Evolutionary conservation across 2,888 invertebrate species (phyloP).

Genomic region (Epirrita christyi): DNA sequence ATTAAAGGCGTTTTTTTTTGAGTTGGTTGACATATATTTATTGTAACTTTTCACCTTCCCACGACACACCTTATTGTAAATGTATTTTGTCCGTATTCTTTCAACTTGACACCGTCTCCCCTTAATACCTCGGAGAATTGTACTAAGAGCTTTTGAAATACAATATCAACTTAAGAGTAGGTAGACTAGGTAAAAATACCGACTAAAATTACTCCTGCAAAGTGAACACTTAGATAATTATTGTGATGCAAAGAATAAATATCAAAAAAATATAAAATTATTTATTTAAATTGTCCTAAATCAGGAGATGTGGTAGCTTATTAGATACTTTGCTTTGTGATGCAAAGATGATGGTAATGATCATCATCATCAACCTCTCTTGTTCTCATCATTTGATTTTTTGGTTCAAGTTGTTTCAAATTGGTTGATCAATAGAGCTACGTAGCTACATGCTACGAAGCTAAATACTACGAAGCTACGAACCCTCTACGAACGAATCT

Average conservation of each 20-base stretch:
- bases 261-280: no score
- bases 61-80: constrained; percentile 13
- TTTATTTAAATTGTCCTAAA: no score
- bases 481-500: neutral
- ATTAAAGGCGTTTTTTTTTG: neutral
- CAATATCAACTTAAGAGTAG: constrained; percentile 44
- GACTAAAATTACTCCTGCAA: constrained; percentile 17
- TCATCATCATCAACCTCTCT: no score
- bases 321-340: no score
- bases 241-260: neutral
- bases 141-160: constrained; percentile 66
- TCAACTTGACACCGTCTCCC: constrained; percentile 52
- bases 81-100: constrained; percentile 35
- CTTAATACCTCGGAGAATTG: constrained; percentile 56
- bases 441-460: no score
- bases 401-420: no score
- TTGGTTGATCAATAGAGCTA: no score
- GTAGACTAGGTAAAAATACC: constrained; percentile 21
- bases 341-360: no score
- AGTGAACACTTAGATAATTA: constrained; percentile 7
- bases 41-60: constrained; percentile 26
- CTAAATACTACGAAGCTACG: no score
- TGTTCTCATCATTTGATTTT: no score
- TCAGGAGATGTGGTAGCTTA: no score
- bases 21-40: constrained; percentile 5